Conservation (phyloP, 2,888 invertebrate genomes). For the Lamellibrachia columna region DNA sequence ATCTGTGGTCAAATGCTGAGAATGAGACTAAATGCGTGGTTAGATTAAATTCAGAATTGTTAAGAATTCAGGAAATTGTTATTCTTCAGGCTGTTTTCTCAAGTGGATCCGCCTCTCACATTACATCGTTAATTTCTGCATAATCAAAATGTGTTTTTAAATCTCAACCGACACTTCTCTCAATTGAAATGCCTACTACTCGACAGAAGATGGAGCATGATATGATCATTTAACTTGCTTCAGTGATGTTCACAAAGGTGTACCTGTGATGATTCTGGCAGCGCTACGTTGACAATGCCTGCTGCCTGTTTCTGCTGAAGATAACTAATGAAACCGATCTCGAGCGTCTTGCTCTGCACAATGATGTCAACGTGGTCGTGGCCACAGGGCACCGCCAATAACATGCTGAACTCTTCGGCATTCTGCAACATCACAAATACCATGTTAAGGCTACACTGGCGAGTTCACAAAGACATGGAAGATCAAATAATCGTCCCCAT, state of each 20-base stretch:
- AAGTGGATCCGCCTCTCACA: too few relatives aligned
- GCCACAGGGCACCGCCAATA: slow-evolving; percentile 94
- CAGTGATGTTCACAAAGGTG: neutral
- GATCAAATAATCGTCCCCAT: too few relatives aligned
- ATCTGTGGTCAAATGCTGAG: too few relatives aligned
- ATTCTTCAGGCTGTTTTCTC: too few relatives aligned
- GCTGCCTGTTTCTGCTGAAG: slow-evolving; percentile 97
- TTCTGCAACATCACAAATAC: slow-evolving; percentile 73
- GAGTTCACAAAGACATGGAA: neutral
- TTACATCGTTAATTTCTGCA: too few relatives aligned
- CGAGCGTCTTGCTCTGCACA: slow-evolving; percentile 85
- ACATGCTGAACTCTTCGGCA: slow-evolving; percentile 94
- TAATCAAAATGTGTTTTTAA: too few relatives aligned
- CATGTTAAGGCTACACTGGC: neutral
- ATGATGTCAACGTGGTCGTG: slow-evolving; percentile 92
- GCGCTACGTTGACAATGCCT: slow-evolving; percentile 90
- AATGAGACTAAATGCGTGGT: too few relatives aligned
- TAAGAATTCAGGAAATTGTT: too few relatives aligned
- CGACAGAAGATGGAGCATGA: neutral
- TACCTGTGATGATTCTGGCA: slow-evolving; percentile 56
- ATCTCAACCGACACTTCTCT: neutral
- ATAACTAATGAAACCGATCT: slow-evolving; percentile 93
- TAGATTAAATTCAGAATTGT: too few relatives aligned
- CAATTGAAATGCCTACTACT: neutral
- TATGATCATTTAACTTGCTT: neutral